Evolutionary conservation across 2,113 vertebrate species (phyloP).

Genomic region (Trogon surrucura): DNA sequence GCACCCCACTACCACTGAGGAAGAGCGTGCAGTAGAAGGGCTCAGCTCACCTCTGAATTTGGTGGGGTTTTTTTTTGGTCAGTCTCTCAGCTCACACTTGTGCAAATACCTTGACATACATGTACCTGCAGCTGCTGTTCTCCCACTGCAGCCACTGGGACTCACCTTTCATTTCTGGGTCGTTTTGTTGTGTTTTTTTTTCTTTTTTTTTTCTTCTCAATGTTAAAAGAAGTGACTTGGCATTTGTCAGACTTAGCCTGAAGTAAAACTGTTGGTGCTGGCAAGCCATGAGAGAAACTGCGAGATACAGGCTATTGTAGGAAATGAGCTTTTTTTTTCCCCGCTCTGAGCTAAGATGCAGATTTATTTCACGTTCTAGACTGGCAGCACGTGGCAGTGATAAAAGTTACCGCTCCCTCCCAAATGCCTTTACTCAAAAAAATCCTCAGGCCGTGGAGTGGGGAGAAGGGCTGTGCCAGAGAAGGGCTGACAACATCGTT

Average conservation of each 20-base stretch:
- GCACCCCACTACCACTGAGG: fast-evolving
- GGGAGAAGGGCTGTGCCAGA: neutral
- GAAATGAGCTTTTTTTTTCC: neutral
- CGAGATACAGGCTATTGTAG: neutral
- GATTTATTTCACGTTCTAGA: neutral
- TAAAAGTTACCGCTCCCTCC: neutral
- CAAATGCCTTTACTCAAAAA: neutral
- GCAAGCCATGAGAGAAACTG: neutral
- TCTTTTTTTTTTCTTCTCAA: neutral
- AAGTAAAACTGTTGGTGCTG: neutral
- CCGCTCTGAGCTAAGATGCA: neutral
- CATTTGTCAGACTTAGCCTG: neutral
- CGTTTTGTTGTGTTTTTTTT: too few species aligned
- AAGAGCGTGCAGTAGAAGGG: neutral
- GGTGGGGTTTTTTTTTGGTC: neutral
- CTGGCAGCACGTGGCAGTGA: neutral
- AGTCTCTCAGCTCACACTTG: neutral
- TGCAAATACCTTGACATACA: neutral
- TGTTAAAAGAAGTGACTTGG: neutral
- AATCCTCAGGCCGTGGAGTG: neutral
- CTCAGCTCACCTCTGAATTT: neutral
- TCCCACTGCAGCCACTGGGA: neutral
- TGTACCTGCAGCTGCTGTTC: neutral
- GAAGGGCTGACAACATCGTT: neutral
- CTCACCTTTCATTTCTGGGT: neutral